phyloP scores from a whole-genome alignment of 1,140 invertebrate genomes.

The Drosophila oshimai region DNA sequence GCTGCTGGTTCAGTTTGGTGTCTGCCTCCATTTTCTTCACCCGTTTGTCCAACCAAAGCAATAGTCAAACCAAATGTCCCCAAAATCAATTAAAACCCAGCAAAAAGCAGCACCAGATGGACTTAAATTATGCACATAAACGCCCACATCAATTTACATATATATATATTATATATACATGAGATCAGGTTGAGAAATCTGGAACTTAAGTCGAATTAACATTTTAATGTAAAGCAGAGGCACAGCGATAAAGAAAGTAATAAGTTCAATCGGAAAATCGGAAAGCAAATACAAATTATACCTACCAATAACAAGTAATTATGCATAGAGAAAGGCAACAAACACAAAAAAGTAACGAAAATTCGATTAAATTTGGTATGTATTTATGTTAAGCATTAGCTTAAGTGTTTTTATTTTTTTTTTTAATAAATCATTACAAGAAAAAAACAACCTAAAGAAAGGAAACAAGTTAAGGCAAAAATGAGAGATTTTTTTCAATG shows the following conservation, averaged over 20 bases:
- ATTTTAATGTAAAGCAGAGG: constrained; percentile 47
- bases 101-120: constrained; percentile 3
- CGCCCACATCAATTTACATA: constrained; percentile 13
- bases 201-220: constrained; percentile 73
- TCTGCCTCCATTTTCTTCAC: constrained; percentile 9
- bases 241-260: constrained; percentile 16
- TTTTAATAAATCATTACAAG: constrained; percentile 55
- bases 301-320: constrained; percentile 58
- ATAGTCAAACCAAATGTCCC: background rate
- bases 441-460: constrained; percentile 43
- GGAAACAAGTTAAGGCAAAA: constrained; percentile 7
- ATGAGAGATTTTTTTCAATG: background rate
- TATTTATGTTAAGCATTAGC: constrained; percentile 71
- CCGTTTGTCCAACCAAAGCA: background rate
- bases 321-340: constrained; percentile 32
- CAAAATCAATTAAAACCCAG: background rate
- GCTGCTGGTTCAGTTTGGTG: constrained; percentile 56
- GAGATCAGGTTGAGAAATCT: constrained; percentile 20
- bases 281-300: constrained; percentile 24
- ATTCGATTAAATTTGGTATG: constrained; percentile 67
- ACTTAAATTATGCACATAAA: constrained; percentile 13
- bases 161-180: constrained; percentile 19
- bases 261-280: constrained; percentile 9
- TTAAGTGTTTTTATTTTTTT: constrained; percentile 76
- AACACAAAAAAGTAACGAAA: constrained; percentile 9